Evolutionary conservation across 2,113 vertebrate genomes (phyloP), one percentile per base, ranked within the genome.

Genomic region (Coptodon bakossiorum): DNA sequence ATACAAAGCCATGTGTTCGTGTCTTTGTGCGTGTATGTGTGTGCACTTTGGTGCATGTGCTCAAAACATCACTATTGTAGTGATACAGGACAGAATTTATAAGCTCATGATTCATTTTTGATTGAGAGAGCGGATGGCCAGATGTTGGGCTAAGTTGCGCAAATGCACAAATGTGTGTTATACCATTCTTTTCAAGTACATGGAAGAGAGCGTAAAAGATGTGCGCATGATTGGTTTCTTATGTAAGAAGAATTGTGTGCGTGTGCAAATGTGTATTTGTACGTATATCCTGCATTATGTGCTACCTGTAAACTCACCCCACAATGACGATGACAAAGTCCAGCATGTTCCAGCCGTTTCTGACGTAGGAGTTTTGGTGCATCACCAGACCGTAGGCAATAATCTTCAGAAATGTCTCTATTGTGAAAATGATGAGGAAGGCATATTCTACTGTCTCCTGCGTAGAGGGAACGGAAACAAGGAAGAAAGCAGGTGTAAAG

Each of bases 371-470:
- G 94, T 98, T 99, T 94, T 98, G 98, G 93, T 99, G 99, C 95
- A 99, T 98, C 94, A 99, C 97, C 96, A 99, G 96, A 96, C 99
- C 99, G 78, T 99, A 99, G n/a, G 99, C 99, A 95, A 99, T 98
- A 96, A 99, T 99, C 98, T 99, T 99, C 97, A 99, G 96, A 98
- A 99, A 99, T 83, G 98, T 99, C 96, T 99, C 99, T 92, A 99
- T 97, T 90, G 99, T 99, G 97, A 99, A 99, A 97, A 99, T 99
- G 95, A 99, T 99, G 95, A 99, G 98, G 97, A 99, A 99, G 98
- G 98, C 99, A 98, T 99, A 99, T 98, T 99, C 99, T 95, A 99
- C 99, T 97, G 98, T 99, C 97, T 99, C 99, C 99, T 99, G 96
- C 90, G 89, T 5, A 17, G 95, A 68, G 50, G 7, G 36, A 56